Evolutionary conservation across 92 coral and sea anemone species (phyloP), one percentile per base, ranked within the genome.

Genomic region (Scolanthus callimorphus): DNA sequence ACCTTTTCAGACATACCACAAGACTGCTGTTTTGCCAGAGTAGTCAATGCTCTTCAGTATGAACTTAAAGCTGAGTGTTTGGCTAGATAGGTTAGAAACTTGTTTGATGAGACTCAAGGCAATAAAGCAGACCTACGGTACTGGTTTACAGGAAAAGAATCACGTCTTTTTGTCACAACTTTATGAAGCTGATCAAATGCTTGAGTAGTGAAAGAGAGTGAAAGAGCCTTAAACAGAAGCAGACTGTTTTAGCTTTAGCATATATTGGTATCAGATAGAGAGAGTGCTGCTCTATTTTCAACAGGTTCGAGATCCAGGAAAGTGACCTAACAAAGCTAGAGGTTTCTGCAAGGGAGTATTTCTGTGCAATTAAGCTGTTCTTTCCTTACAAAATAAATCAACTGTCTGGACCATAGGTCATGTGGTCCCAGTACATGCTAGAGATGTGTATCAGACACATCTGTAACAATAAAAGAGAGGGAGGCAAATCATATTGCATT

Each of bases 401-500:
- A 63, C 80, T 39, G n/a, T n/a, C n/a, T n/a, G n/a, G n/a, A n/a
- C n/a, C n/a, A n/a, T n/a, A n/a, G 67, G 11, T 56, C 81, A 57
- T 65, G 25, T 74, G 74, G 83, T 67, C 83, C 85, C 72, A 27
- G 62, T 51, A 41, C 85, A 78, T 63, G 75, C 63, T 54, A 71
- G 58, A 55, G 50, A 71, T 26, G 65, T 79, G 29, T 60, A 31
- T 63, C 41, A 59, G 29, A 63, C 30, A 29, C 71, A 63, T 60
- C 85, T 3, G 70, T 77, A 15, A 77, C 77, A 60, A 77, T 77
- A 71, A 77, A 69, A 43, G 77, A 64, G 27, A 55, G 79, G 51
- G 79, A 78, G 31, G 85, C 79, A 70, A 78, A 78, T 34, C 85
- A 78, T 37, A 52, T 70, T 54, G 79, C 79, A 25, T 57, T 79